Base-by-base conservation (phyloP, 2,113 vertebrate genomes). In the Thermophis baileyi region DNA sequence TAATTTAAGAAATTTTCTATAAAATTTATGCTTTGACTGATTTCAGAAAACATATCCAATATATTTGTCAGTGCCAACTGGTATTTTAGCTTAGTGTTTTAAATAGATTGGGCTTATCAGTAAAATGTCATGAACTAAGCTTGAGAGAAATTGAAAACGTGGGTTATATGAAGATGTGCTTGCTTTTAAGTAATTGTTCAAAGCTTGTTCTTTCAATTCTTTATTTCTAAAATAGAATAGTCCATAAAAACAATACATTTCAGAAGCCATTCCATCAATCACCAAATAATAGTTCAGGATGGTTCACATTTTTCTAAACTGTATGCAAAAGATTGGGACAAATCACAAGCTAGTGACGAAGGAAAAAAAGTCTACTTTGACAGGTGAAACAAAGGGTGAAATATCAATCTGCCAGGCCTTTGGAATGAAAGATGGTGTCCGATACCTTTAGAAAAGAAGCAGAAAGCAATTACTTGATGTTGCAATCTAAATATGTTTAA, bases 341-440 rank as follows among this genome's bases (percentile, higher is more conserved):
- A 96, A 95, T 95, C 93, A 93, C 93, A 96, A 22, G 30, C 94
- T 97, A 25, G 44, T 95, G 96, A 96, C 47, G 95, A 96, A 54
- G 51, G 35, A 25, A 40, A 94, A 96, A 96, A 96, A 96, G 11
- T 53, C 93, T 95, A 47, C 24, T 95, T 92, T 95, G 96, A 94
- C 49, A 94, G 92, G 47, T 94, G 30, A 93, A 89, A 74, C 94
- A 87, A 44, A 35, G 87, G 85, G 93, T 92, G 96, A 94, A 24
- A 85, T 60, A 94, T 94, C 94, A 94, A 69, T 96, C 92, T 96
- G 60, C 8, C n/a, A 94, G 27, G 46, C 44, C 93, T 92, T 91
- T 53, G 94, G 89, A 96, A 94, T 69, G 55, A 60, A 93, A 90
- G 55, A 81, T 54, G 2, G 0, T 24, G 55, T 92, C 91, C 91